phyloP scores from a whole-genome alignment of 2,113 vertebrate species.

The Lota lota region DNA sequence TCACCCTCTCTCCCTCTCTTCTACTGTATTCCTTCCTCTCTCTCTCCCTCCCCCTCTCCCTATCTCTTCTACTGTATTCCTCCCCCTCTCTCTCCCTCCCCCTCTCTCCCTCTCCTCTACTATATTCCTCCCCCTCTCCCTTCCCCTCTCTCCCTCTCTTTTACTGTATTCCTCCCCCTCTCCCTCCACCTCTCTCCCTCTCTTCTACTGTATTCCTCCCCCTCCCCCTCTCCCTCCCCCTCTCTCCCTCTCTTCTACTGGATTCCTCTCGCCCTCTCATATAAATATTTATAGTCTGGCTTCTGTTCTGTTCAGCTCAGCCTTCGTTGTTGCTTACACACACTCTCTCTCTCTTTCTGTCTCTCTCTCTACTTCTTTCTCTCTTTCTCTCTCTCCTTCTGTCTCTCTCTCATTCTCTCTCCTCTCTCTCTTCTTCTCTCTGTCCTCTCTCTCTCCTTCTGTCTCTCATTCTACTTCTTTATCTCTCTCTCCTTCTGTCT shows the following conservation, averaged over 20 bases:
- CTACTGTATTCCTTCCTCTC: not conserved
- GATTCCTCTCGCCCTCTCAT: constrained; percentile 19
- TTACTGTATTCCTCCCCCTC: constrained; percentile 4
- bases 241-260: constrained; percentile 3
- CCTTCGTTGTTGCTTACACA: not conserved
- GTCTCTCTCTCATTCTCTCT: constrained; percentile 1
- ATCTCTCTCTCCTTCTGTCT: constrained; percentile 4
- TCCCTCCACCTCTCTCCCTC: not conserved
- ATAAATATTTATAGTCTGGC: constrained; percentile 64
- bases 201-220: constrained; percentile 11
- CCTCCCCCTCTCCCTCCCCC: constrained; percentile 4
- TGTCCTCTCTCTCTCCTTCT: constrained; percentile 8
- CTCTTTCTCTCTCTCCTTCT: constrained; percentile 8
- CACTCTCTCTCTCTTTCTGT: not conserved
- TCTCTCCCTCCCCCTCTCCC: too few species aligned
- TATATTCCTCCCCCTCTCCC: constrained; percentile 2
- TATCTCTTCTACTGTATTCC: constrained; percentile 1
- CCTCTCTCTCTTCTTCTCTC: constrained; percentile 21
- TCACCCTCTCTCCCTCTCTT: constrained; percentile 6
- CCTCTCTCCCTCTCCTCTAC: not conserved
- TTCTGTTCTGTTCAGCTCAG: constrained; percentile 27
- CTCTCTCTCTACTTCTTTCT: constrained; percentile 32
- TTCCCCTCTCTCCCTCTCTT: not conserved
- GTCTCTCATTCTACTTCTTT: constrained; percentile 18
- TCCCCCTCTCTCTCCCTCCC: too few species aligned